Base-by-base conservation (phyloP, 1,140 invertebrate species). In the Drosophila seguyi region DNA sequence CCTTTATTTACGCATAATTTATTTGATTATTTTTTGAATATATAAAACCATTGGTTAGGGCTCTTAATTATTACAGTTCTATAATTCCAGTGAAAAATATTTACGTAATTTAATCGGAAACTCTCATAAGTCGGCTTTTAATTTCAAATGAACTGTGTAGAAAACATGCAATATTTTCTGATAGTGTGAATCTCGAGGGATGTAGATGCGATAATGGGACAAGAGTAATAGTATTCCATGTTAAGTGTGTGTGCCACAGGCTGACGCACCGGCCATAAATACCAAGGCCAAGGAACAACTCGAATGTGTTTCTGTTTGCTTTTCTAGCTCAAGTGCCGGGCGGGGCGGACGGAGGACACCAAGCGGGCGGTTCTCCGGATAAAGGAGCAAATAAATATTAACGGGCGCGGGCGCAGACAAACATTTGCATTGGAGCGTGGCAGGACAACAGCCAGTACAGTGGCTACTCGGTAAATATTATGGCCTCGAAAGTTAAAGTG, bases 211-310 rank as follows among this genome's bases (percentile, higher is more conserved):
- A 42, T 42, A 71, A 60, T 55, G 60, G 41, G 22, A 55, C 38
- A 44, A 75, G 36, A 58, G 57, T 75, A 69, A 55, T 67, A 65
- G 65, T 50, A 63, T 48, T 50, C 67, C 66, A 66, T 69, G 71
- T 75, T 63, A 81, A 86, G 82, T 67, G 63, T 72, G 77, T 66
- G 68, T 68, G 50, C 76, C 72, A 69, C 81, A 78, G 63, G 68
- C 82, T 86, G 68, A 81, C 82, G 68, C 78, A 78, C 44, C 66
- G 66, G 75, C 57, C 80, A 88, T 85, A 85, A 86, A 86, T 86
- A 85, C 60, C 73, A 88, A 88, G 80, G 84, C 76, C 81, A 88
- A 71, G 84, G 80, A 84, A 80, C 75, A 88, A 80, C 80, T 80
- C 58, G 67, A 80, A 84, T 56, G 76, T 88, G 85, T 78, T 84